Percentiles rank a stretch among this genome's conserved stretches.
phyloP scores from a whole-genome alignment of 2,113 vertebrate species.

The Hemiscyllium ocellatum region DNA sequence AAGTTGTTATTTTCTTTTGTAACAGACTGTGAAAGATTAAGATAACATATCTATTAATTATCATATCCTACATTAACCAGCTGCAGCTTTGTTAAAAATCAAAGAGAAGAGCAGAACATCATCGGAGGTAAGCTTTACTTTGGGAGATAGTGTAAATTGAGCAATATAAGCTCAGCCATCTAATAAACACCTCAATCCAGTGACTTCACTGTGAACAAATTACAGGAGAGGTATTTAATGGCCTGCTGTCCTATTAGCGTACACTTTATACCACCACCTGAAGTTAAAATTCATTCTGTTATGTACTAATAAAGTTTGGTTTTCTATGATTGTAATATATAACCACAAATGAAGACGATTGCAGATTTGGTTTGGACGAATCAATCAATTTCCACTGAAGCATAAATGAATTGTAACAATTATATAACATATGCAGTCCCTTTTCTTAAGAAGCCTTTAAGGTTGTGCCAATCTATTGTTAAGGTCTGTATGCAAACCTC shows the following conservation, averaged over 20 bases:
- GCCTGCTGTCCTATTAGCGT: neutral
- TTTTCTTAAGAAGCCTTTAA: neutral
- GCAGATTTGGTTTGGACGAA: neutral
- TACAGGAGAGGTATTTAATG: neutral
- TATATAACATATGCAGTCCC: neutral
- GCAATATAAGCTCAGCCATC: neutral
- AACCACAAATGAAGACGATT: neutral
- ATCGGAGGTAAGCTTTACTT: neutral
- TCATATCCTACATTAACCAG: neutral
- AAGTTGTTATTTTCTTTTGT: slow-evolving; percentile 19
- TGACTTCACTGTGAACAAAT: neutral
- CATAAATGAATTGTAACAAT: neutral
- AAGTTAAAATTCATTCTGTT: neutral
- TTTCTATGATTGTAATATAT: neutral
- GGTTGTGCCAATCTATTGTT: neutral
- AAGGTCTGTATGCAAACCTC: neutral
- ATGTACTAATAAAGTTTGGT: neutral
- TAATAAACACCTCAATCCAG: neutral
- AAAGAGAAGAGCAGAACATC: neutral
- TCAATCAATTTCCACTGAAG: neutral
- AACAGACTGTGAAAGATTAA: neutral
- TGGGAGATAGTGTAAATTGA: neutral
- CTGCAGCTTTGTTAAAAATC: neutral
- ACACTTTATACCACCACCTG: neutral
- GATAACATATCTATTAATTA: neutral